Percentiles rank a stretch among this genome's conserved stretches.
Evolutionary conservation across 2,888 invertebrate genomes (phyloP).

Genomic region (Sthenelais limicola): DNA sequence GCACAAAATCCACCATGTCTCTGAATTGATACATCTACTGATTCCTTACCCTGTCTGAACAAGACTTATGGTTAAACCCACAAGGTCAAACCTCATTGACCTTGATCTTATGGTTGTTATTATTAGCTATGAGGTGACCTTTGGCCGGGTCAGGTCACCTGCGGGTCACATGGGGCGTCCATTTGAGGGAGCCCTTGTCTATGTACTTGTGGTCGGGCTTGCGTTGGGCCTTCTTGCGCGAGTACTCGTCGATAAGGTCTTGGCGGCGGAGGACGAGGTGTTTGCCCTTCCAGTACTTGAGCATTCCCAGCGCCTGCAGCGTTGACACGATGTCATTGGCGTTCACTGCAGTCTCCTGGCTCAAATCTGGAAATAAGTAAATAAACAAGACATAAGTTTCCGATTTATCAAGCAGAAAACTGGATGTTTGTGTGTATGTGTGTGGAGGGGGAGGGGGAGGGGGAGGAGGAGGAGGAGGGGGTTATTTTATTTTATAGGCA

Average conservation of each 20-base stretch:
- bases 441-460: too few relatives aligned
- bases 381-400: too few relatives aligned
- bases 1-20: too few relatives aligned
- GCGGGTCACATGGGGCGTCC: slow-evolving; percentile 80
- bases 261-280: slow-evolving; percentile 96
- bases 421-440: too few relatives aligned
- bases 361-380: slow-evolving; percentile 80
- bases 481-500: too few relatives aligned
- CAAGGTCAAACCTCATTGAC: too few relatives aligned
- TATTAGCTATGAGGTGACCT: slow-evolving; percentile 2
- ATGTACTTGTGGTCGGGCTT: slow-evolving; percentile 86
- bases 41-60: too few relatives aligned
- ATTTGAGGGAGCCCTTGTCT: slow-evolving; percentile 88
- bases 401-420: too few relatives aligned
- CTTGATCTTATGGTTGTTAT: too few relatives aligned
- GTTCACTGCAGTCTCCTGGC: slow-evolving; percentile 94
- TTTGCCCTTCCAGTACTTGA: slow-evolving; percentile 99
- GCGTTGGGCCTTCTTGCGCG: slow-evolving; percentile 84
- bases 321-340: slow-evolving; percentile 98
- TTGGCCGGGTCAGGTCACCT: slow-evolving; percentile 33
- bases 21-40: too few relatives aligned
- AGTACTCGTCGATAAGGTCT: slow-evolving; percentile 94
- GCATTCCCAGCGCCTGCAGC: slow-evolving; percentile 94
- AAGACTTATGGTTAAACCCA: too few relatives aligned
- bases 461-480: too few relatives aligned